Evolutionary conservation across 2,888 invertebrate genomes (phyloP).

Genomic region (Eupithecia vulgata): DNA sequence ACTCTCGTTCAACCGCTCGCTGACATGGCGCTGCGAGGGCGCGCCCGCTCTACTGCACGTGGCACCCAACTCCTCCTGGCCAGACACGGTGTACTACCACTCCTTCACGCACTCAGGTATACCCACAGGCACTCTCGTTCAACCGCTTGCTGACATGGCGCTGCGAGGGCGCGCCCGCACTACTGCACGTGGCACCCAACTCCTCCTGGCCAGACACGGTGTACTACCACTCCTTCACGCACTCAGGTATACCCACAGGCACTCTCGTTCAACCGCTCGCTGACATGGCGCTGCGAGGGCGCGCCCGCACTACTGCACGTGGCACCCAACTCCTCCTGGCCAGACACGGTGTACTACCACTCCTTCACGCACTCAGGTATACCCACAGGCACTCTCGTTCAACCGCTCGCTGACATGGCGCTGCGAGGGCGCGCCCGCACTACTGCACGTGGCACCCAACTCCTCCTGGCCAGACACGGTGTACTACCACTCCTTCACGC

Average conservation of each 20-base stretch:
- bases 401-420: no score
- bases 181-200: conserved; percentile 92
- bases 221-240: conserved; percentile 96
- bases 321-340: conserved; percentile 95
- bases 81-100: conserved; percentile 96
- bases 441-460: conserved; percentile 92
- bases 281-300: conserved; percentile 82
- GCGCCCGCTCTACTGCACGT: conserved; percentile 89
- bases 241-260: conserved; percentile 85
- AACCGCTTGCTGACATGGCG: conserved; percentile 88
- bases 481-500: conserved; percentile 96
- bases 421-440: conserved; percentile 60
- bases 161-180: conserved; percentile 84
- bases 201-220: conserved; percentile 95
- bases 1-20: conserved; percentile 89
- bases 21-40: conserved; percentile 82
- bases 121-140: conserved; percentile 78
- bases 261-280: conserved; percentile 89
- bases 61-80: conserved; percentile 95
- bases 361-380: conserved; percentile 94
- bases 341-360: conserved; percentile 96
- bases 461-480: conserved; percentile 95
- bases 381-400: not conserved
- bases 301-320: conserved; percentile 89
- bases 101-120: conserved; percentile 94